These are phyloP conservation scores for Bubo blakistoni DNA, from an alignment of 2,113 vertebrate species.

Conservation along the genomic window DNA sequence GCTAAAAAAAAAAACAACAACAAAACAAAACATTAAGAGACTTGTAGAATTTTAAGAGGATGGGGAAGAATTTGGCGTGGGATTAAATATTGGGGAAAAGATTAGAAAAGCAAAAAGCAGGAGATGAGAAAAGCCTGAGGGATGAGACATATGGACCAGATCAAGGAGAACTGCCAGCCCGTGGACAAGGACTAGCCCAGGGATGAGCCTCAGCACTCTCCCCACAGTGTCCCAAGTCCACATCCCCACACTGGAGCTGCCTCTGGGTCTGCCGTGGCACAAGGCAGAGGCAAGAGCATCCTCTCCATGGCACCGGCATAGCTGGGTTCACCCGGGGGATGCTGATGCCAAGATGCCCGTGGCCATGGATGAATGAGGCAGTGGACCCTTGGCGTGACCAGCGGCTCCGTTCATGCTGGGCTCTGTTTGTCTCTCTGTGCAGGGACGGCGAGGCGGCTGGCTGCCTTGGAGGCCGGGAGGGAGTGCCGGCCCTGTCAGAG, in stretches of 20 bases:
- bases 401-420: fast-evolving
- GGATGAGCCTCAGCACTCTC: background rate
- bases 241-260: background rate
- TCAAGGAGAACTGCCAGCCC: background rate
- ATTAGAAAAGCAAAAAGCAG: background rate
- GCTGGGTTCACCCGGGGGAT: background rate
- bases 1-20: background rate
- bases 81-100: background rate
- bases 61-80: background rate
- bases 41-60: background rate
- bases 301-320: background rate
- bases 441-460: background rate
- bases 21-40: background rate
- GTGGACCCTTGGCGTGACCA: fast-evolving
- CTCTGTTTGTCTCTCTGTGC: background rate
- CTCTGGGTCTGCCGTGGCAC: background rate
- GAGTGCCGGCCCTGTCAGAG: background rate
- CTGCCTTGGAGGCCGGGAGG: background rate
- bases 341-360: background rate
- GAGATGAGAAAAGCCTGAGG: background rate
- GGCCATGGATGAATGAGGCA: background rate
- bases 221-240: background rate
- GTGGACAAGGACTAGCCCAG: background rate
- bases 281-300: background rate
- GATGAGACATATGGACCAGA: background rate